Percentiles rank a stretch among this genome's conserved stretches.
Conservation (phyloP, 30 jellyfish, hydroid and myxozoan genomes). For the Aurelia aurita region DNA sequence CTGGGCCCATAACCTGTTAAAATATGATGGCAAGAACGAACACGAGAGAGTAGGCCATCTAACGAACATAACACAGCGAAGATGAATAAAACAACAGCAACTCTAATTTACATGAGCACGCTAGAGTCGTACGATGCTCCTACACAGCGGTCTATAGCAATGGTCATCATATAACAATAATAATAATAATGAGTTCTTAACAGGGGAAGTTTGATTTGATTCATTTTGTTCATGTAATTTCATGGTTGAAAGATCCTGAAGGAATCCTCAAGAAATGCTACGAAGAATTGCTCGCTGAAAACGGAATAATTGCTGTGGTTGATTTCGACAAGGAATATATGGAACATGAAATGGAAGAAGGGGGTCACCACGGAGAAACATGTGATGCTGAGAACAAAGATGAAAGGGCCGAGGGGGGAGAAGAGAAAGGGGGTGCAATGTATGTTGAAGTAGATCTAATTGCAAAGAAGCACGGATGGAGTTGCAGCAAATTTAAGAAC, state of each 20-base stretch:
- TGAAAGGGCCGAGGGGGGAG: conserved; percentile 2
- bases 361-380: conserved; percentile 11
- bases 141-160: too few relatives aligned
- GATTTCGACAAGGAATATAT: conserved; percentile 15
- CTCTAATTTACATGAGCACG: too few relatives aligned
- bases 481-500: conserved; percentile 19
- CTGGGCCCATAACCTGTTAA: too few relatives aligned
- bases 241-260: conserved; percentile 39
- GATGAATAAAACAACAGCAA: too few relatives aligned
- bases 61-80: too few relatives aligned
- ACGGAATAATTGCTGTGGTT: conserved; percentile 21
- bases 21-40: too few relatives aligned
- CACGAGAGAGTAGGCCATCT: too few relatives aligned
- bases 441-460: conserved; percentile 37
- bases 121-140: too few relatives aligned
- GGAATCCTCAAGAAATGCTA: conserved; percentile 19
- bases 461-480: conserved; percentile 43
- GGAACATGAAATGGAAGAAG: conserved; percentile 26
- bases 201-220: conserved; percentile 38
- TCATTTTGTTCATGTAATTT: conserved; percentile 39
- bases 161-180: too few relatives aligned
- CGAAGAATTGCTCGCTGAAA: neutral
- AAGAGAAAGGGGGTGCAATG: conserved; percentile 9
- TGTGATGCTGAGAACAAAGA: neutral
- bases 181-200: too few relatives aligned